A percentile compares a stretch with the other conserved stretches of the same genome.
phyloP scores from a whole-genome alignment of 92 coral and sea anemone genomes.

The Hydrozoanthus gracilis region DNA sequence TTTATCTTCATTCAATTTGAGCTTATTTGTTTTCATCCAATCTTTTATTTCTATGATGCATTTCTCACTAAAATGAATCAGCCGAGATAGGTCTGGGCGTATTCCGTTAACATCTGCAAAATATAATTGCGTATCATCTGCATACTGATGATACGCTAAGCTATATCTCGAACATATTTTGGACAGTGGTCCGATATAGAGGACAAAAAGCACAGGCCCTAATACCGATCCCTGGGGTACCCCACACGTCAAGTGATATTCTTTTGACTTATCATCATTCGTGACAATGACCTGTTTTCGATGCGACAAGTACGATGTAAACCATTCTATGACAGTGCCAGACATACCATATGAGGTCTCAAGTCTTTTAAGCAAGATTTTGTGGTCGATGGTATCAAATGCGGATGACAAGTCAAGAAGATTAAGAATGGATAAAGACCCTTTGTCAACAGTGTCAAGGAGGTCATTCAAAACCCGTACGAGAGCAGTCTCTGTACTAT shows the following conservation, averaged over 20 bases:
- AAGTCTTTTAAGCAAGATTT: background rate
- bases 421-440: background rate
- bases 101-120: background rate
- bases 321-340: background rate
- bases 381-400: background rate
- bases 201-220: too few relatives aligned
- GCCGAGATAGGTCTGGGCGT: background rate
- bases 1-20: background rate
- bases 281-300: background rate
- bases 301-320: background rate
- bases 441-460: background rate
- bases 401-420: background rate
- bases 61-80: background rate
- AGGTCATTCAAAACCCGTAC: background rate
- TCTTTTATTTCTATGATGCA: background rate
- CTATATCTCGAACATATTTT: background rate
- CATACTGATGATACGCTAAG: background rate
- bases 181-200: background rate
- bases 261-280: background rate
- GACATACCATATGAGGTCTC: background rate
- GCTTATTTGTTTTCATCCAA: background rate
- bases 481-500: background rate
- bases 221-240: background rate
- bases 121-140: too few relatives aligned
- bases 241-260: background rate